phyloP scores from a whole-genome alignment of 2,888 invertebrate genomes.

The Hirtodrosophila duncani region DNA sequence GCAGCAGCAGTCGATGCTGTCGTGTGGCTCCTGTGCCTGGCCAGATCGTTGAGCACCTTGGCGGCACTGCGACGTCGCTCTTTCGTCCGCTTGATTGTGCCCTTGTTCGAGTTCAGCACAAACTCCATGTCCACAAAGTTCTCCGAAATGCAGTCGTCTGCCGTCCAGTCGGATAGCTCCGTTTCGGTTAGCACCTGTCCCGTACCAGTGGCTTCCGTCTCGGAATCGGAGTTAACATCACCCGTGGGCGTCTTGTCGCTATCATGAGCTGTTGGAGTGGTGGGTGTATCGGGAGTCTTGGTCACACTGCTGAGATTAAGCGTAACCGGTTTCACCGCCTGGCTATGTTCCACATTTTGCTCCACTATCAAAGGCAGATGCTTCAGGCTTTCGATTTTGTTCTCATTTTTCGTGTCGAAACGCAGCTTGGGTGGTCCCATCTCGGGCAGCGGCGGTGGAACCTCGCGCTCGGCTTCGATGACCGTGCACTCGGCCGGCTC shows the following conservation, averaged over 20 bases:
- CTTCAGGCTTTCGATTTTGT: conserved; percentile 78
- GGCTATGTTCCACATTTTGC: conserved; percentile 54
- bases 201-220: conserved; percentile 82
- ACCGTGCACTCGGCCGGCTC: conserved; percentile 72
- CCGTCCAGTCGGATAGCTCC: conserved; percentile 93
- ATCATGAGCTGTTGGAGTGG: conserved; percentile 61
- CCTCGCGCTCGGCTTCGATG: conserved; percentile 52
- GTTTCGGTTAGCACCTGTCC: conserved; percentile 88
- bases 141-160: conserved; percentile 88
- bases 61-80: conserved; percentile 70
- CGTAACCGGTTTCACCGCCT: conserved; percentile 71
- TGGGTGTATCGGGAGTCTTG: conserved; percentile 52
- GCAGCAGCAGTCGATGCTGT: too few species aligned
- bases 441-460: conserved; percentile 59
- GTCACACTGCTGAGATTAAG: conserved; percentile 61
- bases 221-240: conserved; percentile 81
- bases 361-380: conserved; percentile 76
- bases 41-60: conserved; percentile 56
- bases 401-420: conserved; percentile 78
- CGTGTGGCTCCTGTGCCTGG: too few species aligned
- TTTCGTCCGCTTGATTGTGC: conserved; percentile 76
- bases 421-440: conserved; percentile 69
- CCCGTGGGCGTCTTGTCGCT: conserved; percentile 78
- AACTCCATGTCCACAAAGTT: conserved; percentile 85
- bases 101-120: conserved; percentile 80